Base-by-base conservation (phyloP, 2,888 invertebrate genomes). In the Abscondita cerata region DNA sequence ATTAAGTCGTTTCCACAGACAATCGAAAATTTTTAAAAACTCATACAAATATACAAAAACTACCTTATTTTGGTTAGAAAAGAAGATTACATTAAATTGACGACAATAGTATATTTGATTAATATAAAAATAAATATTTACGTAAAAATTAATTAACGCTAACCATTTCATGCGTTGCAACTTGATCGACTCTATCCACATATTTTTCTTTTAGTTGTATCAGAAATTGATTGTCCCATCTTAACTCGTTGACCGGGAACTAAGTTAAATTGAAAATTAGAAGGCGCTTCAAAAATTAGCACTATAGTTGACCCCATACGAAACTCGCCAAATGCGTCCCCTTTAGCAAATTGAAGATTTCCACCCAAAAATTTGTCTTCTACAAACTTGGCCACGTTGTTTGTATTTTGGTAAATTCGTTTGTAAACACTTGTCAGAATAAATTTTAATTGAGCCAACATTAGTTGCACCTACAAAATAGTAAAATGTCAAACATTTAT, bases 301-400 rank as follows among this genome's bases (percentile, higher is more conserved):
- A 99, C 98, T 52, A 99, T 91, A 0, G 98, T 98, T 53, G 98
- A 98, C 11, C 98, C 98, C 86, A 99, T 91, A 74, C 98, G 91
- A 77, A 99, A 99, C 78, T 98, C 97, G 0, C 98, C 98, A 56
- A 98, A 89, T 46, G 92, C 83, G 65, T 96, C 92, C 0, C 98
- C 98, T 76, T 93, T 95, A 33, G 84, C 82, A 9, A 86, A 78
- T 3, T 76, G 64, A 0, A 80, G 70, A 13, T 74, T 70, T 48
- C 71, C 75, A 1, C 79, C 77, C 38, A 81, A 73, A 60, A 75
- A 77, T 44, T 74, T 62, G 38, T 64, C 62, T 59, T 73, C 4
- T 75, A 46, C 70, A 74, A 25, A 66, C 66, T 53, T 70, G 63
- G 1, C 70, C 64, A 20, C 71, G 70, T 38, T 65, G 70, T 41